Conservation (phyloP, 1,140 invertebrate species). For the Tigriopus japonicus region DNA sequence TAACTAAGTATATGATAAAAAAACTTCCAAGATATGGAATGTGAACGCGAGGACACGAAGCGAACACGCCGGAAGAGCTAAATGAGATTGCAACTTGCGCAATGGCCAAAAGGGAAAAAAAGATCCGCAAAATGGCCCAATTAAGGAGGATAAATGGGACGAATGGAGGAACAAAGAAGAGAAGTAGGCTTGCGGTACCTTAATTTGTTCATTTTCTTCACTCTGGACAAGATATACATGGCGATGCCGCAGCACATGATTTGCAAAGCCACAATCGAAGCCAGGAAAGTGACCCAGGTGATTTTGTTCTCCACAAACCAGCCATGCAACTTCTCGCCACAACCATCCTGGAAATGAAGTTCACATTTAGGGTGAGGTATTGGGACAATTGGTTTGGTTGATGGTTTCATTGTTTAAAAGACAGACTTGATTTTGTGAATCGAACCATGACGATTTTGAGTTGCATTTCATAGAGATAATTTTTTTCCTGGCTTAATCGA, state of each 20-base stretch:
- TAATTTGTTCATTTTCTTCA: slow-evolving; percentile 16
- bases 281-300: slow-evolving; percentile 23
- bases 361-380: background rate
- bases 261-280: slow-evolving; percentile 22
- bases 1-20: no score
- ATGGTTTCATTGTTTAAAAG: no score
- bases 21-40: no score
- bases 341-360: slow-evolving; percentile 22
- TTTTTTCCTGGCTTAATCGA: no score
- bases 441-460: no score
- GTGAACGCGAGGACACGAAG: no score
- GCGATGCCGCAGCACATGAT: slow-evolving; percentile 22
- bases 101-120: no score
- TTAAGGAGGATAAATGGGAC: background rate
- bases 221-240: slow-evolving; percentile 21
- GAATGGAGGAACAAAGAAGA: background rate
- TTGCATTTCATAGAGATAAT: no score
- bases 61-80: no score
- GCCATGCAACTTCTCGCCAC: slow-evolving; percentile 23
- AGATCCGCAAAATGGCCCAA: no score
- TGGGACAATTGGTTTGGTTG: background rate
- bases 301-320: slow-evolving; percentile 25
- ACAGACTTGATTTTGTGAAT: no score
- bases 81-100: no score
- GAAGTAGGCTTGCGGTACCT: background rate